These are phyloP conservation scores for Danio tinwini DNA, from an alignment of 2,797 vertebrate genomes.

Conservation along the genomic window DNA sequence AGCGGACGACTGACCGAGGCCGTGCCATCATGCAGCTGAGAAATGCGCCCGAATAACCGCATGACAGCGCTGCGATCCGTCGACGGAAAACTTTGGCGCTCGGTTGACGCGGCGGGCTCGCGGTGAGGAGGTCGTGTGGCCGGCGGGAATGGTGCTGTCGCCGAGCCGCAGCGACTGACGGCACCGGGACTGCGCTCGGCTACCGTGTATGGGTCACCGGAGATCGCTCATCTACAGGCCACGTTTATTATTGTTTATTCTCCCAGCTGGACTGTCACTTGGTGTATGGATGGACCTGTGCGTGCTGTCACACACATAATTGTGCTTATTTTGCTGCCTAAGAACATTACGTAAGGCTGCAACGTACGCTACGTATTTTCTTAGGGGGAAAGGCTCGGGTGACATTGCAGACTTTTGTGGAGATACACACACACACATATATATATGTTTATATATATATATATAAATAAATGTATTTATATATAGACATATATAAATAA, in stretches of 20 bases:
- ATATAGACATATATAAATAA: too few species aligned
- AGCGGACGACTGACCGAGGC: conserved; percentile 75
- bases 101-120: conserved; percentile 70
- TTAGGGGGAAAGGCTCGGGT: conserved; percentile 70
- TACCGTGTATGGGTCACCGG: conserved; percentile 77
- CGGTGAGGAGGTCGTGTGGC: conserved; percentile 7
- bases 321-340: conserved; percentile 51
- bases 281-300: conserved; percentile 69
- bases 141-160: conserved; percentile 30
- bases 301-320: conserved; percentile 59
- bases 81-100: conserved; percentile 76
- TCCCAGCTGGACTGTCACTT: conserved; percentile 64
- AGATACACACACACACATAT: neutral
- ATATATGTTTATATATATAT: too few species aligned
- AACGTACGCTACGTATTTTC: conserved; percentile 73
- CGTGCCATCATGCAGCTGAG: conserved; percentile 67
- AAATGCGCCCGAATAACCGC: conserved; percentile 71
- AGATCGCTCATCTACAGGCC: conserved; percentile 72
- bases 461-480: too few species aligned
- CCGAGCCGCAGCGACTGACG: conserved; percentile 75
- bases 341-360: conserved; percentile 67
- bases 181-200: conserved; percentile 72
- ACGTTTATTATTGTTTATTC: conserved; percentile 69
- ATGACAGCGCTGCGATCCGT: conserved; percentile 73
- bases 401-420: conserved; percentile 79